Percentiles rank a stretch among this genome's conserved stretches.
Evolutionary conservation across 2,797 vertebrate genomes (phyloP).

Genomic region (Anguilla marmorata): DNA sequence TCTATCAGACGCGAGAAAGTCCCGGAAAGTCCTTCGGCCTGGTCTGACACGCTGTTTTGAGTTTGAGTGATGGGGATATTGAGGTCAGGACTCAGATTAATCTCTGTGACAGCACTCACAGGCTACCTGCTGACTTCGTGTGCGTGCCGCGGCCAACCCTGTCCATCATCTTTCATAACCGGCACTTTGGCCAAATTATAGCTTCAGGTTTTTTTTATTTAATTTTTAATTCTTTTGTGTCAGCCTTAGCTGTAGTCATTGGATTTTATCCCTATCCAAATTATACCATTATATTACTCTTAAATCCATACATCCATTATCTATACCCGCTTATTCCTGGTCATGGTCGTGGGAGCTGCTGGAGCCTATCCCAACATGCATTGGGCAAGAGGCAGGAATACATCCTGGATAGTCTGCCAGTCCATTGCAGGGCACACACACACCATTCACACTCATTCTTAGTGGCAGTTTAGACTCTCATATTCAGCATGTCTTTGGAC

Average conservation of each 20-base stretch:
- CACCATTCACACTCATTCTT: too few relatives aligned
- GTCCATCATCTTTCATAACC: not conserved
- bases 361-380: too few relatives aligned
- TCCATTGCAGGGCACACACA: too few relatives aligned
- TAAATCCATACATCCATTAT: not conserved
- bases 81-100: conserved; percentile 15
- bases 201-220: too few relatives aligned
- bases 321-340: too few relatives aligned
- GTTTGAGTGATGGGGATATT: conserved; percentile 18
- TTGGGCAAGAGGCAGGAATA: too few relatives aligned
- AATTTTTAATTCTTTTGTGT: not conserved
- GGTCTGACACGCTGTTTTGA: not conserved
- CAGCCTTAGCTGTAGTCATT: not conserved
- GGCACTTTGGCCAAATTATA: not conserved
- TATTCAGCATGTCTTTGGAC: too few relatives aligned
- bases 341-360: too few relatives aligned
- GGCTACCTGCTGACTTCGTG: not conserved
- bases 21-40: not conserved
- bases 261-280: not conserved
- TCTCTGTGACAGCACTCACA: not conserved
- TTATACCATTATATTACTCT: not conserved
- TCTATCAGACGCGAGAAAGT: not conserved
- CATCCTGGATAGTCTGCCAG: too few relatives aligned
- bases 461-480: too few relatives aligned
- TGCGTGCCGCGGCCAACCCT: not conserved